phyloP scores from a whole-genome alignment of 2,797 vertebrate genomes.

The Lagorchestes hirsutus region DNA sequence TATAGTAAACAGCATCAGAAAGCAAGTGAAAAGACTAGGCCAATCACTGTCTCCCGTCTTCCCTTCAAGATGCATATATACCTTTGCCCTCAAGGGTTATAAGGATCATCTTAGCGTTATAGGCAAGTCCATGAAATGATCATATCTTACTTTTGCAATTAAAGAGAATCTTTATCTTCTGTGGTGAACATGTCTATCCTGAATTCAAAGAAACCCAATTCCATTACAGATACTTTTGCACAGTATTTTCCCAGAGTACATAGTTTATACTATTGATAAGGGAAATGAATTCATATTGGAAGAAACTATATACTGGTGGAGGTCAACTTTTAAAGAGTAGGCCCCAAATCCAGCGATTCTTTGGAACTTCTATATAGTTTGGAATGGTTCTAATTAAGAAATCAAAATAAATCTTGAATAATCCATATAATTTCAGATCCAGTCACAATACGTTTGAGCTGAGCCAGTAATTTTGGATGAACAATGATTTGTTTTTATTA shows the following conservation, averaged over 20 bases:
- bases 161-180: constrained; percentile 37
- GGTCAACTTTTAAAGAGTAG: background rate
- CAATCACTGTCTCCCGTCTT: constrained; percentile 14
- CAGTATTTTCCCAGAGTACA: too few relatives aligned
- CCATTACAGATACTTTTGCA: too few relatives aligned
- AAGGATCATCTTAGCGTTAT: background rate
- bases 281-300: background rate
- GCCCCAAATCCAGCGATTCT: background rate
- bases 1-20: constrained; percentile 26
- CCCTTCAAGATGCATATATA: background rate
- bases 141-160: constrained; percentile 55
- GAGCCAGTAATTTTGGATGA: background rate
- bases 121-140: constrained; percentile 23
- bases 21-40: background rate
- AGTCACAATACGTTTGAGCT: background rate
- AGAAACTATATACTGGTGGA: background rate
- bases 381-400: background rate
- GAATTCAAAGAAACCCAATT: background rate
- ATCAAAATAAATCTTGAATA: background rate
- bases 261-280: background rate
- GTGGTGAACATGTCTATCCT: background rate
- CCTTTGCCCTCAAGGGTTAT: background rate
- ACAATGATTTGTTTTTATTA: background rate
- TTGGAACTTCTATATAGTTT: background rate
- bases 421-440: background rate